phyloP scores from a whole-genome alignment of 2,888 invertebrate species.

The Dynastes grantii region DNA sequence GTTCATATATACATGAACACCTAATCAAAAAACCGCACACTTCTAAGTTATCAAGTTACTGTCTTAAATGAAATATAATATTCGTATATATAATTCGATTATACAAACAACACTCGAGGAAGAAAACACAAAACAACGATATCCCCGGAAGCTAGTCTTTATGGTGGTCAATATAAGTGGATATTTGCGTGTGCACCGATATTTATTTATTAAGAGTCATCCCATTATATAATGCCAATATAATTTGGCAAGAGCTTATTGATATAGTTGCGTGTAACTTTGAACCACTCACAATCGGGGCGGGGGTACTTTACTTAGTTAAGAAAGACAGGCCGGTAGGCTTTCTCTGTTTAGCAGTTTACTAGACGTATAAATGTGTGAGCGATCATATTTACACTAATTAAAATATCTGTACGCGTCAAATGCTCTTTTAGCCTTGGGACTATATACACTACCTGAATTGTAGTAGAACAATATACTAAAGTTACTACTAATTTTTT shows the following conservation, averaged over 20 bases:
- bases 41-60: slow-evolving; percentile 36
- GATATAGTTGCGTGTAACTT: not conserved
- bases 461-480: too few relatives aligned
- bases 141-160: not conserved
- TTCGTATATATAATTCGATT: slow-evolving; percentile 18
- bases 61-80: slow-evolving; percentile 37
- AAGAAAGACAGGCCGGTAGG: not conserved
- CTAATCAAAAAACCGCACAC: slow-evolving; percentile 12
- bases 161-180: not conserved
- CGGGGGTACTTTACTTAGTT: not conserved
- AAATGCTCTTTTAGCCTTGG: too few relatives aligned
- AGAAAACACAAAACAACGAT: not conserved
- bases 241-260: not conserved
- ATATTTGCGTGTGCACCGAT: slow-evolving; percentile 3
- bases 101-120: not conserved
- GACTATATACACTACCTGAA: too few relatives aligned
- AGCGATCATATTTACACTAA: too few relatives aligned
- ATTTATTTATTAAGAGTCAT: not conserved
- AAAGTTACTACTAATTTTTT: too few relatives aligned
- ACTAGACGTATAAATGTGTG: too few relatives aligned
- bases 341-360: too few relatives aligned
- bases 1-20: not conserved
- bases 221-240: not conserved
- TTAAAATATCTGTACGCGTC: too few relatives aligned
- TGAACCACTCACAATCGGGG: not conserved